Conservation (phyloP, 1,140 invertebrate species). For the Drosophila pectinifera region DNA sequence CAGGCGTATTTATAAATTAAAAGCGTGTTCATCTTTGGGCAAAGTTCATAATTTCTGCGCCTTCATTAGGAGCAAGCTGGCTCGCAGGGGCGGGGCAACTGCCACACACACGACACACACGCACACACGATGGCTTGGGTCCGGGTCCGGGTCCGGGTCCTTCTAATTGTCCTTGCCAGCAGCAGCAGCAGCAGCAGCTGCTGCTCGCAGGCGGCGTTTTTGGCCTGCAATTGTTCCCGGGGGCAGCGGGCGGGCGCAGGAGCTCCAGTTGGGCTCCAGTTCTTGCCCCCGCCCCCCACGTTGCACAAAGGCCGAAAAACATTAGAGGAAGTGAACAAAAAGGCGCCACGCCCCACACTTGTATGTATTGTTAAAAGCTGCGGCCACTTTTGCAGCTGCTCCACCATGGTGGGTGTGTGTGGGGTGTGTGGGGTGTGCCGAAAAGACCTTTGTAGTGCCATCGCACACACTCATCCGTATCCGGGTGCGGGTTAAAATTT, state of each 20-base stretch:
- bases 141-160: slow-evolving; percentile 10
- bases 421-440: slow-evolving; percentile 14
- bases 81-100: slow-evolving; percentile 13
- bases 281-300: too few relatives aligned
- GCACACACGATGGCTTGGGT: slow-evolving; percentile 15
- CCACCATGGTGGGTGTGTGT: neutral
- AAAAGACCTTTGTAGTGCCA: slow-evolving; percentile 42
- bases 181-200: slow-evolving; percentile 57
- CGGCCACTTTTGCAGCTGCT: slow-evolving; percentile 39
- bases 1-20: slow-evolving; percentile 65
- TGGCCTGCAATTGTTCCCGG: slow-evolving; percentile 27
- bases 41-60: slow-evolving; percentile 76
- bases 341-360: slow-evolving; percentile 20
- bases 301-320: slow-evolving; percentile 13
- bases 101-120: slow-evolving; percentile 24
- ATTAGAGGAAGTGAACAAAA: slow-evolving; percentile 26
- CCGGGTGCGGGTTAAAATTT: slow-evolving; percentile 29
- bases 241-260: too few relatives aligned
- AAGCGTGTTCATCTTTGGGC: slow-evolving; percentile 72
- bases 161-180: slow-evolving; percentile 67
- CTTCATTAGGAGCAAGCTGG: slow-evolving; percentile 57
- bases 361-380: slow-evolving; percentile 49
- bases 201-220: slow-evolving; percentile 3
- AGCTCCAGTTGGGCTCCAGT: slow-evolving; percentile 5
- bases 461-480: neutral